Conservation (phyloP, 2,113 vertebrate species). For the Todiramphus chloris region DNA sequence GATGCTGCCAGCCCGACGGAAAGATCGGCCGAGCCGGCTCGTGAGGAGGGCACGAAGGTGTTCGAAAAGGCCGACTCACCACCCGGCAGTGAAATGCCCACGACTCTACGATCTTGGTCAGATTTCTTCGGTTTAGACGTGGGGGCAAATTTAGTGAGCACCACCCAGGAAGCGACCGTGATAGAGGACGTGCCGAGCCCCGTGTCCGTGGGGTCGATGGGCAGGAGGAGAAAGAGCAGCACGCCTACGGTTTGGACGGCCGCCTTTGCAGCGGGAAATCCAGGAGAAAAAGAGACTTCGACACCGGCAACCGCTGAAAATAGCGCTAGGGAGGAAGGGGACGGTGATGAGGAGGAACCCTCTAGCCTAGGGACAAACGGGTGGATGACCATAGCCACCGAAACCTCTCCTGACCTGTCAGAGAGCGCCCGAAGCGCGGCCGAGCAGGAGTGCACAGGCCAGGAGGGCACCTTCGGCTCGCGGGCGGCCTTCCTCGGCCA, state of each 20-base stretch:
- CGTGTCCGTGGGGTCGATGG: background rate
- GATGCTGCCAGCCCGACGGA: background rate
- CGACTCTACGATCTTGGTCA: background rate
- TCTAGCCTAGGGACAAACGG: background rate
- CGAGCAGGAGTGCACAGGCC: accelerated
- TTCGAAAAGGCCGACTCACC: background rate
- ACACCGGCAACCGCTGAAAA: accelerated
- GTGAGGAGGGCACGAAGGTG: accelerated
- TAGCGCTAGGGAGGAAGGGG: background rate
- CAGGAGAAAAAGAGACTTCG: background rate
- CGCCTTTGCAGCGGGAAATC: accelerated
- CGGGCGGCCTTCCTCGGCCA: background rate
- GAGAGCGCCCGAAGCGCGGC: background rate
- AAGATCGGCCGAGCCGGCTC: accelerated
- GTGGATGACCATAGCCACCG: conserved; percentile 8
- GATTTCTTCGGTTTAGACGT: background rate
- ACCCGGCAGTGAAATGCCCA: accelerated
- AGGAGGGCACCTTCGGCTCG: accelerated
- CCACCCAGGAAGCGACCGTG: background rate
- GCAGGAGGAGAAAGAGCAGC: conserved; percentile 15
- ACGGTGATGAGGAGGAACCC: background rate
- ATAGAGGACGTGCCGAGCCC: conserved; percentile 30
- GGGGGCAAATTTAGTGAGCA: conserved; percentile 36
- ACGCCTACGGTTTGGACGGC: background rate
- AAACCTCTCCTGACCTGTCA: background rate